A percentile compares a stretch with the other conserved stretches of the same genome.
Evolutionary conservation across 2,888 invertebrate genomes (phyloP).

Genomic region (Busseola fusca): DNA sequence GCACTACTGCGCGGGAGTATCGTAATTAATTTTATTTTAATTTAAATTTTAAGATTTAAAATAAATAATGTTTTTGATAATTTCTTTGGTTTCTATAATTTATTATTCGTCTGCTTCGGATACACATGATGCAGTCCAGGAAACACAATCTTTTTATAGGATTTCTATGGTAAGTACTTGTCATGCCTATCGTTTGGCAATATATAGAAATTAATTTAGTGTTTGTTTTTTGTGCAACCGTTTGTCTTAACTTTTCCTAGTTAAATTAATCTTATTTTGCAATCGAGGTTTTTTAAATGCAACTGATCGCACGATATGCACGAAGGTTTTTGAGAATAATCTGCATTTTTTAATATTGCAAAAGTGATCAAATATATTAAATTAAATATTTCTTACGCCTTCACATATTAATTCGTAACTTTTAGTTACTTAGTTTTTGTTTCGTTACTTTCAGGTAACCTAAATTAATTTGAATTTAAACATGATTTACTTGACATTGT

Average conservation of each 20-base stretch:
- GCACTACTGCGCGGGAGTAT: slow-evolving; percentile 33
- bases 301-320: background rate
- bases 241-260: background rate
- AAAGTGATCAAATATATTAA: background rate
- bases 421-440: background rate
- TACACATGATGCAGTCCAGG: slow-evolving; percentile 28
- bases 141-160: slow-evolving; percentile 64
- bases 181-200: background rate
- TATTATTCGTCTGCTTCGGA: slow-evolving; percentile 29
- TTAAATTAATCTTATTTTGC: background rate
- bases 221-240: background rate
- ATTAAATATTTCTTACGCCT: background rate
- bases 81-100: slow-evolving; percentile 44
- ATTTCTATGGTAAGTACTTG: slow-evolving; percentile 78
- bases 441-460: background rate
- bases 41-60: slow-evolving; percentile 31
- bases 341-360: background rate
- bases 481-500: background rate
- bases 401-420: background rate
- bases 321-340: background rate
- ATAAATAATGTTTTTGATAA: slow-evolving; percentile 50
- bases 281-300: background rate
- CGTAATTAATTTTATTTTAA: slow-evolving; percentile 36
- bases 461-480: background rate
- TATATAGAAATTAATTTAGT: background rate